Evolutionary conservation across 2,797 vertebrate species (phyloP).

Genomic region (Danio kyathit): DNA sequence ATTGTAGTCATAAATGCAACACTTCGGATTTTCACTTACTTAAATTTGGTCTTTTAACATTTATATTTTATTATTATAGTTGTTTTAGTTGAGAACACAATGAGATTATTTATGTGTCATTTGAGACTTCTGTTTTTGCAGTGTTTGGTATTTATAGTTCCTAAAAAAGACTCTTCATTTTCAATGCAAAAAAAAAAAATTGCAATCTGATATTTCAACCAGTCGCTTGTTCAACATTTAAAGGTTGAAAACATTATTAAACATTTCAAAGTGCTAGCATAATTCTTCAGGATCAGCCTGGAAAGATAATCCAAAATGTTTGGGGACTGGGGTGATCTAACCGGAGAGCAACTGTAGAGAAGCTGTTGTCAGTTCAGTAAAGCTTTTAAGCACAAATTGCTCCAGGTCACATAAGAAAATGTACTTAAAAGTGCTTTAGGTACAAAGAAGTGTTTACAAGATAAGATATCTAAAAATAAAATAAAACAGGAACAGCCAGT

Average conservation of each 20-base stretch:
- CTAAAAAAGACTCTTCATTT: conserved; percentile 6
- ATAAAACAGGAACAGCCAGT: neutral
- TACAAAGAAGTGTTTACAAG: neutral
- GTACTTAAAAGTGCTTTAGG: neutral
- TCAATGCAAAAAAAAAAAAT: neutral
- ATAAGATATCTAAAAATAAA: neutral
- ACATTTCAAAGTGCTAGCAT: neutral
- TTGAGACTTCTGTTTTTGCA: conserved; percentile 18
- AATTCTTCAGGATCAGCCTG: neutral
- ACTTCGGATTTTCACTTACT: too few species aligned
- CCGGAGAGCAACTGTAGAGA: neutral
- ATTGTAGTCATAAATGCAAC: too few species aligned
- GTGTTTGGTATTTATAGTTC: neutral
- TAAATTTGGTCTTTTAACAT: too few species aligned
- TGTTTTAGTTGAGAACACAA: neutral
- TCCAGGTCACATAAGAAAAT: neutral
- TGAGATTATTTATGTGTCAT: neutral
- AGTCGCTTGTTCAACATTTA: neutral
- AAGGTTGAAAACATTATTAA: neutral
- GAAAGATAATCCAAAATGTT: neutral
- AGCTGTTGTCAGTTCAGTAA: neutral
- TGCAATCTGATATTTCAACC: neutral
- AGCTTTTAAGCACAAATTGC: neutral
- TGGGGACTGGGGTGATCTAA: neutral
- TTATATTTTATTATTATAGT: too few species aligned